Conservation (phyloP, 2,113 vertebrate species). For the Chascanopsetta lugubris region DNA sequence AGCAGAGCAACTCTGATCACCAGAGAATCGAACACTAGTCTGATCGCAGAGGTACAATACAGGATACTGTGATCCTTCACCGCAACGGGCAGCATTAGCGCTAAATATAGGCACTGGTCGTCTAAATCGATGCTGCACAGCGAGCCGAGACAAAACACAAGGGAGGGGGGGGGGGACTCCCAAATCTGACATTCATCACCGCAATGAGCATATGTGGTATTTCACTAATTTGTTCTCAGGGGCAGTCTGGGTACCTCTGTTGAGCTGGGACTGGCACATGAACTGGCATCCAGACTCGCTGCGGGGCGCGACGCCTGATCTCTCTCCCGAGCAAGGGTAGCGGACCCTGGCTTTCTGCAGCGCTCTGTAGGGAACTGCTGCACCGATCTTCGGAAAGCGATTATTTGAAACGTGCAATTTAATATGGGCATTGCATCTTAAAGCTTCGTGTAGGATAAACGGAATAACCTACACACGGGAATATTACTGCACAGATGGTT, state of each 20-base stretch:
- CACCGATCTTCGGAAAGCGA: neutral
- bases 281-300: conserved; percentile 27
- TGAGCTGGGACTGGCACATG: conserved; percentile 9
- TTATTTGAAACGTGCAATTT: conserved; percentile 35
- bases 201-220: neutral
- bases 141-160: conserved; percentile 33
- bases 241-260: conserved; percentile 9
- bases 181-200: conserved; percentile 30
- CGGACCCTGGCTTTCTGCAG: conserved; percentile 20
- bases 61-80: conserved; percentile 36
- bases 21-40: conserved; percentile 18
- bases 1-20: conserved; percentile 34
- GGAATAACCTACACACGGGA: conserved; percentile 12
- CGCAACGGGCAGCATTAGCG: conserved; percentile 29
- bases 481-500: conserved; percentile 3
- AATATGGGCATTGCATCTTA: conserved; percentile 7
- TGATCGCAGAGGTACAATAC: conserved; percentile 34
- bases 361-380: conserved; percentile 6
- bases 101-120: conserved; percentile 56
- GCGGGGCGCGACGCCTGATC: neutral
- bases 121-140: conserved; percentile 51
- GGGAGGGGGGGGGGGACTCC: conserved; percentile 1
- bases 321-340: conserved; percentile 23
- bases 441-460: conserved; percentile 25
- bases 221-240: conserved; percentile 37